These are phyloP conservation scores for Salminus brasiliensis DNA, from an alignment of 2,113 vertebrate genomes.

Conservation along the genomic window DNA sequence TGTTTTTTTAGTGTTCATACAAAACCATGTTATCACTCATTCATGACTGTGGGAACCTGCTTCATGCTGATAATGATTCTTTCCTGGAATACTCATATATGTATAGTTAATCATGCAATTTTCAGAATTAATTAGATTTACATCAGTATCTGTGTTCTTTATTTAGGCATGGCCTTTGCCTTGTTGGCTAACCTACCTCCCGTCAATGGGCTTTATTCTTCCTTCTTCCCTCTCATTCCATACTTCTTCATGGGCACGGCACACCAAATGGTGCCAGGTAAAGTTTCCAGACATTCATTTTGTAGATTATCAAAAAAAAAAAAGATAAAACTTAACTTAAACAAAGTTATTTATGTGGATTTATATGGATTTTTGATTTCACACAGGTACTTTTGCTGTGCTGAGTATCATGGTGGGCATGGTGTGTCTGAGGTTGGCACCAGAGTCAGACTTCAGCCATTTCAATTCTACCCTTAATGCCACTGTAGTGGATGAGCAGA, in stretches of 20 bases:
- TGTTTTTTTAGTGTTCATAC: no score
- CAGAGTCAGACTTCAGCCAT: slow-evolving; percentile 81
- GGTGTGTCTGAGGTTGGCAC: slow-evolving; percentile 83
- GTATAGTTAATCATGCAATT: background rate
- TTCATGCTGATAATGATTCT: background rate
- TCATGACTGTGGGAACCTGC: background rate
- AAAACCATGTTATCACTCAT: background rate
- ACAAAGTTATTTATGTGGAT: no score
- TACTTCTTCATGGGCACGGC: slow-evolving; percentile 90
- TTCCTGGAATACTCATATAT: background rate
- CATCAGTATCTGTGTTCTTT: background rate
- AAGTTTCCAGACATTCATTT: slow-evolving; percentile 62
- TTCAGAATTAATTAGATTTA: background rate
- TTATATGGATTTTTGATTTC: slow-evolving; percentile 24
- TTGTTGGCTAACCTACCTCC: slow-evolving; percentile 90
- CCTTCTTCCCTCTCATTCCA: slow-evolving; percentile 87
- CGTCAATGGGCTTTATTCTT: slow-evolving; percentile 92
- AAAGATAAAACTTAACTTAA: no score
- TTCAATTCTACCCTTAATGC: slow-evolving; percentile 78
- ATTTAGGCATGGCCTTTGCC: slow-evolving; percentile 89
- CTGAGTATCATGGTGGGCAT: slow-evolving; percentile 92
- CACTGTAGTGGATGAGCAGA: slow-evolving; percentile 70
- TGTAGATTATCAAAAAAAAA: background rate
- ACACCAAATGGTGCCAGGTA: slow-evolving; percentile 95
- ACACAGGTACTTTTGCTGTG: slow-evolving; percentile 88